Evolutionary conservation across 1,140 invertebrate genomes (phyloP), one percentile per base, ranked within the genome.

Genomic region (Mycetomoellerius zeteki): DNA sequence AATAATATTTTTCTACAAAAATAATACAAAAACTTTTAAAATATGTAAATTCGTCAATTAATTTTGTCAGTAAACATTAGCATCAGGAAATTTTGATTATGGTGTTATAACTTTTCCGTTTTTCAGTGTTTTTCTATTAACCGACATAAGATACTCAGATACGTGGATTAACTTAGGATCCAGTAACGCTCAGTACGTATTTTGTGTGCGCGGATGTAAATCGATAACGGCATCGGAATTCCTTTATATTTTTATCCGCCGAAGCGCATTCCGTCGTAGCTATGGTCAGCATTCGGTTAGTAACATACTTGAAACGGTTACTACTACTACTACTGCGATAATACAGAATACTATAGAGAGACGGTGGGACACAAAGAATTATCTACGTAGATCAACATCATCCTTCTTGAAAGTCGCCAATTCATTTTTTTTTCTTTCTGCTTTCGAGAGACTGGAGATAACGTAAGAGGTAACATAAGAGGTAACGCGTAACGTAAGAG

Each of bases 361-460:
- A 60, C 6, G 27, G 7, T 47, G 14, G 3, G 19, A 37, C n/a
- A 75, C 43, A 75, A 84, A 60, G 37, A 73, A 47, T 37, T 1
- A 8, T 16, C 56, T 58, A 56, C 14, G 64, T 33, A 82, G 33
- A 82, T 19, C 54, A 16, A 19, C 80, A 24, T 84, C 69, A 72
- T 73, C 27, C 69, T 43, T 84, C 37, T 84, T 75, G 43, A 73
- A 84, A 84, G 69, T 84, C 80, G 37, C 54, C 80, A 60, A 60
- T 84, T 84, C 56, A 75, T 84, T 84, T 84, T 69, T 37, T 43
- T 84, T 60, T 37, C 69, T 84, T 84, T 84, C 27, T 84, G n/a
- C 37, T 62, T 84, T 19, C 24, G 37, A 27, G 10, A 72, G 67
- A 73, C 19, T 10, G 19, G 37, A 67, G 12, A 52, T 69, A 60